Evolutionary conservation across 2,113 vertebrate genomes (phyloP).

Genomic region (Syngnathus floridae): DNA sequence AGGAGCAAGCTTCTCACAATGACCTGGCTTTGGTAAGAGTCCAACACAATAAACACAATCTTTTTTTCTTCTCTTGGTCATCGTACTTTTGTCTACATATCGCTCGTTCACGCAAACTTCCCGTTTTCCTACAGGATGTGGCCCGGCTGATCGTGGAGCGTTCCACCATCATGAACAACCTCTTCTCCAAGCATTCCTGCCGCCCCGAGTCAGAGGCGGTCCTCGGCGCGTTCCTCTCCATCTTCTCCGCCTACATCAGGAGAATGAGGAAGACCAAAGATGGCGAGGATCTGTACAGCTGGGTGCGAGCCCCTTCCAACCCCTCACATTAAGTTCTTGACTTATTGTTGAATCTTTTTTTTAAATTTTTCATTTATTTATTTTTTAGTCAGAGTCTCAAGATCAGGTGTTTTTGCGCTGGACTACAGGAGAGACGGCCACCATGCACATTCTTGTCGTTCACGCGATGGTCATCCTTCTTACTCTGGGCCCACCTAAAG

Average conservation of each 20-base stretch:
- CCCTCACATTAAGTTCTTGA: neutral
- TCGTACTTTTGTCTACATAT: neutral
- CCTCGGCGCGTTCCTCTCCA: constrained; percentile 82
- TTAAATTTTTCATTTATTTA: neutral
- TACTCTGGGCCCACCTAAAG: constrained; percentile 87
- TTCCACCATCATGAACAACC: constrained; percentile 95
- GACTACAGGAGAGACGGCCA: constrained; percentile 91
- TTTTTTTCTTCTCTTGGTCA: neutral
- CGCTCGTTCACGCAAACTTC: neutral
- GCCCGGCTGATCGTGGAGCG: constrained; percentile 94
- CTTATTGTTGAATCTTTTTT: neutral
- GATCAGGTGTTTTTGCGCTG: constrained; percentile 97
- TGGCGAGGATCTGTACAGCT: constrained; percentile 95
- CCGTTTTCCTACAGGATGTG: constrained; percentile 74
- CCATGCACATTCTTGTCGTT: constrained; percentile 97
- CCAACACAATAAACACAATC: no score
- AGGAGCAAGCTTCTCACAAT: constrained; percentile 89
- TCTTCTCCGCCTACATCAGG: constrained; percentile 86
- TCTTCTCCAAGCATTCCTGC: constrained; percentile 86
- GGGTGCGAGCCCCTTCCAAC: constrained; percentile 69
- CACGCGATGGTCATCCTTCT: constrained; percentile 97
- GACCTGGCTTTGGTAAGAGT: constrained; percentile 86
- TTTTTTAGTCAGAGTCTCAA: constrained; percentile 87
- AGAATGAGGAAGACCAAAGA: constrained; percentile 97
- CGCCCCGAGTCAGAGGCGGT: constrained; percentile 80